Conservation (phyloP, 2,113 vertebrate genomes). For the Dissostichus mawsoni region DNA sequence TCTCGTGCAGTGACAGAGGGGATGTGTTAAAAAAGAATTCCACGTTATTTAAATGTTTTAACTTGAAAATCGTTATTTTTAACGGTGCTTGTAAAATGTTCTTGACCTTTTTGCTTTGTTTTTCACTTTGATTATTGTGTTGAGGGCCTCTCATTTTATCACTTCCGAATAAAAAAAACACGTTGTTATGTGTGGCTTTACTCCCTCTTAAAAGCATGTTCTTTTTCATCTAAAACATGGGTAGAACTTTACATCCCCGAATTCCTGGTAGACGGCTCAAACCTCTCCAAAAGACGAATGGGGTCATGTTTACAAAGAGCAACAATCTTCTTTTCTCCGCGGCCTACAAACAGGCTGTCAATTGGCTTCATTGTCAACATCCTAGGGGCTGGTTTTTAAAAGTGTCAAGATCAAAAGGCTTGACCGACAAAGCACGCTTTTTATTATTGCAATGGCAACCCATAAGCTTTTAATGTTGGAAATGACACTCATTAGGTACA, state of each 20-base stretch:
- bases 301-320: conserved; percentile 75
- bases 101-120: conserved; percentile 28
- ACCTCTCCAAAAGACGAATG: conserved; percentile 71
- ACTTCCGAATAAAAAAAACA: conserved; percentile 32
- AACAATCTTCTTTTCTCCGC: conserved; percentile 73
- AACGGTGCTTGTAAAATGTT: conserved; percentile 17
- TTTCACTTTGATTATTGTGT: conserved; percentile 26
- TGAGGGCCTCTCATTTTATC: conserved; percentile 10
- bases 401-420: conserved; percentile 83
- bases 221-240: conserved; percentile 68
- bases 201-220: conserved; percentile 52
- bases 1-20: conserved; percentile 70
- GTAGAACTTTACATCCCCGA: conserved; percentile 56
- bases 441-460: conserved; percentile 73
- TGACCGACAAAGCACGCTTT: conserved; percentile 77
- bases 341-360: conserved; percentile 71
- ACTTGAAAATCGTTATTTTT: not conserved
- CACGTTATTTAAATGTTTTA: no score
- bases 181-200: conserved; percentile 39
- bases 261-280: conserved; percentile 70
- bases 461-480: conserved; percentile 80
- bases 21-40: conserved; percentile 14
- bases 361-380: conserved; percentile 76
- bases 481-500: conserved; percentile 83
- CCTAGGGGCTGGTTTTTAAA: conserved; percentile 76